Conservation (phyloP, 2,888 invertebrate species). For the Corbicula japonica region DNA sequence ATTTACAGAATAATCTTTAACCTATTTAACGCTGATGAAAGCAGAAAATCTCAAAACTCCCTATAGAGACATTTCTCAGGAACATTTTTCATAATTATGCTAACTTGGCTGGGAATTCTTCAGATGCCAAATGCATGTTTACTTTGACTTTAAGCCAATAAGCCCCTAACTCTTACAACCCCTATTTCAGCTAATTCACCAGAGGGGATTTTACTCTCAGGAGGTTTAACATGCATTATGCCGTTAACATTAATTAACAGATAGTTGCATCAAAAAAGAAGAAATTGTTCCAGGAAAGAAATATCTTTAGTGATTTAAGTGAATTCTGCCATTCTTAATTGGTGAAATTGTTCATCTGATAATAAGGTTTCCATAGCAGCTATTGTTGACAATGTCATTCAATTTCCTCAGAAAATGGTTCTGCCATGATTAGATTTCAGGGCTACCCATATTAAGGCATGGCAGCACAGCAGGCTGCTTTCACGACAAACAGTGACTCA, state of each 20-base stretch:
- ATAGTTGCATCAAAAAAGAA: conserved; percentile 52
- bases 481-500: conserved; percentile 30
- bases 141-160: conserved; percentile 17
- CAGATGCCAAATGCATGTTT: conserved; percentile 22
- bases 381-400: conserved; percentile 65
- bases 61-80: conserved; percentile 7
- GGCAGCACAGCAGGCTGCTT: conserved; percentile 24
- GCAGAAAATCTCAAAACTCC: conserved; percentile 24
- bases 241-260: conserved; percentile 63
- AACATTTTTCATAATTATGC: conserved; percentile 20
- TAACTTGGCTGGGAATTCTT: conserved; percentile 18
- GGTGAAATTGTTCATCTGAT: conserved; percentile 67
- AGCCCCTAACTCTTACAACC: conserved; percentile 8
- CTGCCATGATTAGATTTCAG: conserved; percentile 60
- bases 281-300: conserved; percentile 30
- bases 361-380: conserved; percentile 62
- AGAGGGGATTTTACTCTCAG: conserved; percentile 18
- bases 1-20: no score
- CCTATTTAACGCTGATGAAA: no score
- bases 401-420: conserved; percentile 67
- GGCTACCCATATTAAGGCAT: conserved; percentile 47
- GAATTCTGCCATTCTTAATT: conserved; percentile 65
- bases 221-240: conserved; percentile 51
- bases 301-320: conserved; percentile 40
- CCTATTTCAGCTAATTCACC: conserved; percentile 33